phyloP scores from a whole-genome alignment of 2,113 vertebrate species.

The Corvus moneduloides region DNA sequence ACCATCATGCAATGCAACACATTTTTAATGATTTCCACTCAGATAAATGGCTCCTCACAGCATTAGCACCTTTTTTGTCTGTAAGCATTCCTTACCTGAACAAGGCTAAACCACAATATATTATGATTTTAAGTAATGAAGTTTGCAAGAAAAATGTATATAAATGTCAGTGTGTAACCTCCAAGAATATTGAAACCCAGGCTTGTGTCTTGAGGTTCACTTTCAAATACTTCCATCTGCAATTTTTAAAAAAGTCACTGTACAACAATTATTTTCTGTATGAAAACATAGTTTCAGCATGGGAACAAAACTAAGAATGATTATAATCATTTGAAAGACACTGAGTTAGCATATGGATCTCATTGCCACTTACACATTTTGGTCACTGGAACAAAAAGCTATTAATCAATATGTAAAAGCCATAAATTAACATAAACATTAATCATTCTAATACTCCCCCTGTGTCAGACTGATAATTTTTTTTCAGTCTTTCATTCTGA shows the following conservation, averaged over 20 bases:
- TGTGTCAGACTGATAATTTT: slow-evolving; percentile 62
- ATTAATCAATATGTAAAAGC: slow-evolving; percentile 75
- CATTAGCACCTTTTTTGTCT: background rate
- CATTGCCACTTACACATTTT: slow-evolving; percentile 71
- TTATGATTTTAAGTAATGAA: background rate
- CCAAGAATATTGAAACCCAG: background rate
- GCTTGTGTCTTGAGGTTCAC: background rate
- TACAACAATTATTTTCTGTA: slow-evolving; percentile 25
- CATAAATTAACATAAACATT: slow-evolving; percentile 74
- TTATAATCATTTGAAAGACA: slow-evolving; percentile 56
- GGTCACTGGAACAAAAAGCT: slow-evolving; percentile 69
- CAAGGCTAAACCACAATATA: background rate
- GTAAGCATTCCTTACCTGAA: background rate
- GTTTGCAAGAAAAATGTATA: background rate
- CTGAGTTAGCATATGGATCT: slow-evolving; percentile 73
- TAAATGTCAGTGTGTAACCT: background rate
- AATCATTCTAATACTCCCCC: slow-evolving; percentile 73
- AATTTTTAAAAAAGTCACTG: background rate
- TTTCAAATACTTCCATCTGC: slow-evolving; percentile 47
- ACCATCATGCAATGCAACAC: background rate
- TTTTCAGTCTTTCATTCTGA: slow-evolving; percentile 60
- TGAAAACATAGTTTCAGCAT: slow-evolving; percentile 45
- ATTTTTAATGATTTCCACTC: background rate
- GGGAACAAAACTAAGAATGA: slow-evolving; percentile 57
- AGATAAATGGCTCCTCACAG: background rate